A percentile compares a stretch with the other conserved stretches of the same genome.
These are phyloP conservation scores for Ommatoiulus sabulosus DNA, from an alignment of 2,888 invertebrate species.

Conservation along the genomic window DNA sequence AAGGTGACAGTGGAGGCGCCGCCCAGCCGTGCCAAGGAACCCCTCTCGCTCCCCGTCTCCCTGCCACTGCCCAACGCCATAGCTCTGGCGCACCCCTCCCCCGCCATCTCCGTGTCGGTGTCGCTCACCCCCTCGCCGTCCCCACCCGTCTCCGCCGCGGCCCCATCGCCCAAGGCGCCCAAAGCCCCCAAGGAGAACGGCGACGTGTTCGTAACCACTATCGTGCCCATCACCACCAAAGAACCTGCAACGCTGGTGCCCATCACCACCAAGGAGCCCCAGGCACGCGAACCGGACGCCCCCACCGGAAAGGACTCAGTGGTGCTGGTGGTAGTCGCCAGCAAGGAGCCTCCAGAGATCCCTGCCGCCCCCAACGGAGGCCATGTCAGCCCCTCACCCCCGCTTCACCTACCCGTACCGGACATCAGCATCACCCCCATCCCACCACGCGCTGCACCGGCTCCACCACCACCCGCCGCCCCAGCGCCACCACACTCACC, in stretches of 20 bases:
- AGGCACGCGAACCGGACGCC: neutral
- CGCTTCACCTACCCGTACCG: conserved; percentile 54
- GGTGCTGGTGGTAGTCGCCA: conserved; percentile 52
- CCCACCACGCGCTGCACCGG: neutral
- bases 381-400: conserved; percentile 51
- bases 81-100: neutral
- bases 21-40: neutral
- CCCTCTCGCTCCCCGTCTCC: conserved; percentile 3
- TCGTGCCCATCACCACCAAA: conserved; percentile 48
- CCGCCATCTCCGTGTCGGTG: neutral
- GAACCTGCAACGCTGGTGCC: conserved; percentile 14
- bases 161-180: neutral
- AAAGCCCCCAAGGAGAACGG: conserved; percentile 45
- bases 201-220: conserved; percentile 38
- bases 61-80: neutral
- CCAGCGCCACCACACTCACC: neutral
- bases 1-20: conserved; percentile 16
- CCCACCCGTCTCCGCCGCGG: neutral
- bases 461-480: neutral
- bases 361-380: neutral
- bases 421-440: conserved; percentile 57
- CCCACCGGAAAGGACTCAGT: conserved; percentile 42
- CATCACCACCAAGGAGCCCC: conserved; percentile 26
- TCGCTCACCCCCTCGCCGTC: conserved; percentile 24
- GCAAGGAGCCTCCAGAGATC: conserved; percentile 57